phyloP scores from a whole-genome alignment of 1,140 invertebrate genomes.

The Drosophila serrata region DNA sequence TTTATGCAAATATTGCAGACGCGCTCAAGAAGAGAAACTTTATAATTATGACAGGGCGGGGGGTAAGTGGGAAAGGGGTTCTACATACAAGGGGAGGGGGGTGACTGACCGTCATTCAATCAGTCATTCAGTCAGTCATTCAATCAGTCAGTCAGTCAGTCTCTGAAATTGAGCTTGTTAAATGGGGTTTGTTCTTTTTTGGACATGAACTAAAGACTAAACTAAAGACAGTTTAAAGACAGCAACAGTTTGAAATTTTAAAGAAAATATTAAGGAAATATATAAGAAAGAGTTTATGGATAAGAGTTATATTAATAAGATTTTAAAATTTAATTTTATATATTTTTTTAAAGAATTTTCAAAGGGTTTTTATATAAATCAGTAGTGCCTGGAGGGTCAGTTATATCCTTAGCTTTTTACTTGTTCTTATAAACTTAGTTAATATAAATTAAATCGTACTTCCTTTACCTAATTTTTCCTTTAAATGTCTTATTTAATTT shows the following conservation, averaged over 20 bases:
- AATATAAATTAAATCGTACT: no score
- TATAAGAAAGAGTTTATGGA: not conserved
- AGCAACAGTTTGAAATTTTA: not conserved
- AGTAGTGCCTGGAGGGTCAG: no score
- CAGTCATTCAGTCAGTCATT: conserved; percentile 16
- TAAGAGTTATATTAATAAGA: not conserved
- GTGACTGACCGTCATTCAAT: conserved; percentile 43
- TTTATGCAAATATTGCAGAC: conserved; percentile 83
- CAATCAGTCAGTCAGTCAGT: conserved; percentile 13
- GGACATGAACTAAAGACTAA: not conserved
- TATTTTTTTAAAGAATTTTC: not conserved
- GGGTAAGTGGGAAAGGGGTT: not conserved
- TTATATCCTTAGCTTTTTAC: no score
- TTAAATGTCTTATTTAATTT: not conserved
- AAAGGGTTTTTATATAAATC: no score
- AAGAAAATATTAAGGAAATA: not conserved
- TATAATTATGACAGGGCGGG: conserved; percentile 26
- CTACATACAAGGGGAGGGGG: not conserved
- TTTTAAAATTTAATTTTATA: not conserved
- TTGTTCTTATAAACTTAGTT: no score
- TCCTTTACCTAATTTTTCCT: no score
- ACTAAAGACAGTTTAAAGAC: not conserved
- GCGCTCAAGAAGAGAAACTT: conserved; percentile 57
- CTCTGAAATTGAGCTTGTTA: conserved; percentile 22
- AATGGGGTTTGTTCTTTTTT: conserved; percentile 7